Evolutionary conservation across 2,888 invertebrate genomes (phyloP), one percentile per base, ranked within the genome.

Genomic region (Cephus pygmeus): DNA sequence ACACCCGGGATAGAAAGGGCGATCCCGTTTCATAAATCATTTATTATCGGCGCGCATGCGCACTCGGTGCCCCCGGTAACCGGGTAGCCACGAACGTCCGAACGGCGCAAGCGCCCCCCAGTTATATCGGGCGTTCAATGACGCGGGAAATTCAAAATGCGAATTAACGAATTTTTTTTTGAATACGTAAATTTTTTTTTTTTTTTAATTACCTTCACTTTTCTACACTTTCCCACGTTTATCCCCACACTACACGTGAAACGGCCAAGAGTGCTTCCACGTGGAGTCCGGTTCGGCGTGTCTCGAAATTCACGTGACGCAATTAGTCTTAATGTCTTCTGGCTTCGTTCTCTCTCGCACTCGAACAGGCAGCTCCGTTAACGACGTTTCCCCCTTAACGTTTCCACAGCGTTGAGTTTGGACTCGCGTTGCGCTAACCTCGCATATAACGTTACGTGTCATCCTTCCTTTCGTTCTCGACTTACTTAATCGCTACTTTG

Each of bases 21-120:
- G 81, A 85, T 85, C 85, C 81, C 84, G 84, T 85, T 85, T 80
- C 83, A 85, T 85, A 85, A 85, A 85, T 85, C 85, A 85, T 85
- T 82, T 80, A 83, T 85, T 30, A 69, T 69, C 69, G 69, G 33
- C n/a, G 69, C 69, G 69, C 69, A 69, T 33, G 69, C 69, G 69
- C 69, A 12, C 69, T 23, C 12, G 1, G 69, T 12, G 69, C 23
- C 4, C 23, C 12, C 12, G 36, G 23, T 69, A 35, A 69, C 69
- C 69, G 4, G 30, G 31, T 12, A n/a, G 6, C 31, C 31, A n/a
- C 30, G 1, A 12, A n/a, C 69, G 69, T n/a, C 15, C n/a, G 36
- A 36, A 1, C 36, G 1, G 36, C 12, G 36, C 36, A 4, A 1
- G 0, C 12, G 12, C 12, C 12, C 1, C 36, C 36, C 4, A 0